Evolutionary conservation across 2,888 invertebrate genomes (phyloP), one percentile per base, ranked within the genome.

Genomic region (Cantharis lateralis): DNA sequence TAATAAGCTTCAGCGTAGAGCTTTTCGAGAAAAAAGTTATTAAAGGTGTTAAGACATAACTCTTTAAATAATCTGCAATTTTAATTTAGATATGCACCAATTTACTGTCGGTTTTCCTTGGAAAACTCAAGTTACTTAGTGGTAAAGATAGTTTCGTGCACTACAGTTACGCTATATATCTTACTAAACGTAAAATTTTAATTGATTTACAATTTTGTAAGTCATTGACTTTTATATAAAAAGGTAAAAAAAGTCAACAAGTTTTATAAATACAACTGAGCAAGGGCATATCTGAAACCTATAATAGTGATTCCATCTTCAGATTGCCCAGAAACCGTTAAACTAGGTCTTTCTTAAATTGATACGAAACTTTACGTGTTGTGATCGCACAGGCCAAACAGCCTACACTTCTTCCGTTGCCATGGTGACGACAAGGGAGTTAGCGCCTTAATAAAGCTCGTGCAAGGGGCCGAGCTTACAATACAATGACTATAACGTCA

Each of bases 401-500:
- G 78, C 78, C 78, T 72, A 80, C 71, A 79, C 79, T 81, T 82
- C 79, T 79, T 79, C 68, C 78, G 84, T 85, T 79, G 81, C 81
- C 78, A 84, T 85, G 82, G 81, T 78, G 80, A 85, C 85, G 79
- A 79, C 80, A 76, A 79, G 81, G 81, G 79, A 79, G 79, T 80
- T 79, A 79, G 80, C 83, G 83, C 84, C 84, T 84, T 84, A 84
- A 85, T 84, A 84, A 84, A 84, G 82, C 83, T 81, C 82, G 81
- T 81, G 81, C 80, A 78, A 81, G 79, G 81, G 81, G 76, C 80
- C 75, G 77, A 76, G 76, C 80, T 78, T 76, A 76, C 80, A 78
- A 80, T 75, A 78, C 80, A 78, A 80, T 77, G 82, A 78, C 80
- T 83, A 81, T 82, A 82, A 81, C 82, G 83, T 85, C 83, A 84